Conservation (phyloP, 2,797 vertebrate species). For the Ambastaia sidthimunki region DNA sequence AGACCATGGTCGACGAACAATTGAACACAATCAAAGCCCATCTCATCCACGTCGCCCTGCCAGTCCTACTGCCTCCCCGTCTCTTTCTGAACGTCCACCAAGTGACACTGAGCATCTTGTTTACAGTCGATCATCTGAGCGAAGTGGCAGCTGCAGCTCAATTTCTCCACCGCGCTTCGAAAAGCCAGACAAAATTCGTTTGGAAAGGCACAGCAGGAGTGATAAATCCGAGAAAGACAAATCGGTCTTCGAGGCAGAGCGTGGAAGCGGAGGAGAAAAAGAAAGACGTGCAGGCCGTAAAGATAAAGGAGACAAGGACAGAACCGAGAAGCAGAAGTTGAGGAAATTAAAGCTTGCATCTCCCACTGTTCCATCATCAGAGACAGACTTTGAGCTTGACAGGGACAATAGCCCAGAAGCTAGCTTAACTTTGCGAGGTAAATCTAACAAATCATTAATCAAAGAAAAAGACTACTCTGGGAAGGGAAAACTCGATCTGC, state of each 20-base stretch:
- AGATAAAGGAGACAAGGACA: conserved; percentile 90
- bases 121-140: conserved; percentile 93
- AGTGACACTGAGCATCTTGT: conserved; percentile 92
- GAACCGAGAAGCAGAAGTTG: conserved; percentile 85
- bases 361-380: conserved; percentile 86
- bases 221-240: conserved; percentile 92
- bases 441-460: conserved; percentile 77
- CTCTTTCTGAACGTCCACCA: conserved; percentile 87
- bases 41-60: conserved; percentile 87
- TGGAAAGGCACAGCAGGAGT: conserved; percentile 87
- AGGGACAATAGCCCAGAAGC: conserved; percentile 87
- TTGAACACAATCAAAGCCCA: conserved; percentile 93
- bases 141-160: conserved; percentile 96
- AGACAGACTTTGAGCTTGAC: conserved; percentile 89
- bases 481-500: conserved; percentile 90
- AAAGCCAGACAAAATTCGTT: conserved; percentile 87
- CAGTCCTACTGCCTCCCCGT: conserved; percentile 88
- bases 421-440: conserved; percentile 63
- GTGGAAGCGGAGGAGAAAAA: conserved; percentile 82
- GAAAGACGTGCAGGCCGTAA: conserved; percentile 89
- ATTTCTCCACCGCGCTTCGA: conserved; percentile 94
- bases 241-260: conserved; percentile 84
- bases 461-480: conserved; percentile 87
- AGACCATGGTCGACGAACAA: conserved; percentile 89
- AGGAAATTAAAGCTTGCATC: conserved; percentile 91